Conservation (phyloP, 2,888 invertebrate species). For the Dexiosoma caninum region DNA sequence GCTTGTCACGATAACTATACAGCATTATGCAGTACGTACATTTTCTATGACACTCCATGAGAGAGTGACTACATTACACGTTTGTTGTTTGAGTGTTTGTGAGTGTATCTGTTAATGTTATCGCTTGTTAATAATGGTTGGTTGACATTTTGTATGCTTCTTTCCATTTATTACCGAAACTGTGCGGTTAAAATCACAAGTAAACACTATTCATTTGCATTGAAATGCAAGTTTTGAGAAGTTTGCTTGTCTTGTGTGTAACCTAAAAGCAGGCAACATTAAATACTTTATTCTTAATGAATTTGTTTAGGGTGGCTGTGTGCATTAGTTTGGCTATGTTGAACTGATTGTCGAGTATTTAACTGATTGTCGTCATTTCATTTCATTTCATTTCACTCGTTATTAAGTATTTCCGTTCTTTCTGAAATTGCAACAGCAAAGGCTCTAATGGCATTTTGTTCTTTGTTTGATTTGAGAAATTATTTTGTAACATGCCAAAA, state of each 20-base stretch:
- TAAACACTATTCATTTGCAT: constrained; percentile 52
- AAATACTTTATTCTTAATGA: background rate
- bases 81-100: background rate
- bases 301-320: background rate
- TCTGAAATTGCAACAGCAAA: background rate
- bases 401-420: constrained; percentile 30
- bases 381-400: constrained; percentile 10
- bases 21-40: constrained; percentile 1
- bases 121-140: constrained; percentile 10
- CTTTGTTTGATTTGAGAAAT: constrained; percentile 27
- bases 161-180: background rate
- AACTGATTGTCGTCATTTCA: constrained; percentile 29
- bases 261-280: constrained; percentile 39
- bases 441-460: background rate
- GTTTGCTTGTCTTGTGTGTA: background rate
- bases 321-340: background rate
- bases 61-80: background rate
- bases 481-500: constrained; percentile 42
- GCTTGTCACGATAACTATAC: constrained; percentile 41
- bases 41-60: background rate
- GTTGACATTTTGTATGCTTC: constrained; percentile 28
- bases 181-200: constrained; percentile 50
- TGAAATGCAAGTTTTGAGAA: constrained; percentile 34
- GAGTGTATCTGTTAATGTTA: background rate
- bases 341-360: background rate